Percentiles rank a stretch among this genome's conserved stretches.
Evolutionary conservation across 2,888 invertebrate genomes (phyloP).

Genomic region (Meiosimyza decipiens): DNA sequence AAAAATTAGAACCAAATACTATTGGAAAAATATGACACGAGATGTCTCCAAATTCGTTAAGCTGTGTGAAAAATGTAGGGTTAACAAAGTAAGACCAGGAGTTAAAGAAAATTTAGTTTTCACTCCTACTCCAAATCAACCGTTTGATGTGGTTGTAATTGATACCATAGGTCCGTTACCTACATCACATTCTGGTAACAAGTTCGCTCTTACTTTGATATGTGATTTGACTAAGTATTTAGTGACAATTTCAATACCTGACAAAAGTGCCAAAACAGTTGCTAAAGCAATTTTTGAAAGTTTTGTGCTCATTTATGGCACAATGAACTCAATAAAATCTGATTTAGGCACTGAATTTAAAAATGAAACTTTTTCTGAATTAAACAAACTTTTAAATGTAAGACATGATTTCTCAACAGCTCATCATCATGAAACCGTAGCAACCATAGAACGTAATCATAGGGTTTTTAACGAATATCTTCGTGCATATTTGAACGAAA

Average conservation of each 20-base stretch:
- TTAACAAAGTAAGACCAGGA: conserved; percentile 34
- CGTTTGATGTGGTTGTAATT: conserved; percentile 41
- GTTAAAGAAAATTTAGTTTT: conserved; percentile 23
- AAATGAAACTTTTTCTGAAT: conserved; percentile 8
- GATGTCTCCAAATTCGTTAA: conserved; percentile 14
- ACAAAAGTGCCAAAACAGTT: conserved; percentile 48
- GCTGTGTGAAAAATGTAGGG: conserved; percentile 36
- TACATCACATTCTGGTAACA: conserved; percentile 37
- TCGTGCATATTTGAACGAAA: neutral
- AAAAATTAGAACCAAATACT: conserved; percentile 37
- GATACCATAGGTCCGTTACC: conserved; percentile 45
- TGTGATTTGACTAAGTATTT: conserved; percentile 46
- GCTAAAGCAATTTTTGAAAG: conserved; percentile 44
- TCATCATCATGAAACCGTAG: conserved; percentile 41
- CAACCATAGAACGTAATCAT: conserved; percentile 43
- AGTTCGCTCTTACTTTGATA: conserved; percentile 37
- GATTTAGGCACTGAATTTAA: conserved; percentile 42
- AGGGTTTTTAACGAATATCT: conserved; percentile 24
- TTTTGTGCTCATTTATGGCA: conserved; percentile 43
- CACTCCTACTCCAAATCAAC: conserved; percentile 28
- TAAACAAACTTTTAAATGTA: too few relatives aligned
- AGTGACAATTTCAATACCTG: conserved; percentile 39
- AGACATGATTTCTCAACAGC: conserved; percentile 38
- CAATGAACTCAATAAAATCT: conserved; percentile 38
- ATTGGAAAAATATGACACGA: conserved; percentile 37